A percentile compares a stretch with the other conserved stretches of the same genome.
Evolutionary conservation across 2,797 vertebrate species (phyloP).

Genomic region (Phoeniculus purpureus): DNA sequence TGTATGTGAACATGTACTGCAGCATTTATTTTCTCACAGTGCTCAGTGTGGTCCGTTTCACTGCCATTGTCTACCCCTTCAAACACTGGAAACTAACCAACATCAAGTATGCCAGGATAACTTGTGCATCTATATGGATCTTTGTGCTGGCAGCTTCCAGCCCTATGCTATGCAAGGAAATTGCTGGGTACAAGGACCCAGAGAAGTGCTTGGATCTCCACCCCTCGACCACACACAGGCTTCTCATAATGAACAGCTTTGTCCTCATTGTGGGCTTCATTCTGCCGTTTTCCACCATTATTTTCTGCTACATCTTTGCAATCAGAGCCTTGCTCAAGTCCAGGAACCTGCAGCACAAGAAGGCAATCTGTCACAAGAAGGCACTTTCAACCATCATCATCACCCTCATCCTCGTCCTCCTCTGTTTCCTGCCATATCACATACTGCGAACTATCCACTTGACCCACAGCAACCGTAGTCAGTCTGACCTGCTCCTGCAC

Average conservation of each 20-base stretch:
- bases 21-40: conserved; percentile 82
- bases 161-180: conserved; percentile 7
- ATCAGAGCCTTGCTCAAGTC: conserved; percentile 68
- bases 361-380: conserved; percentile 67
- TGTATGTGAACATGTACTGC: conserved; percentile 84
- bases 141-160: conserved; percentile 55
- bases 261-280: conserved; percentile 74
- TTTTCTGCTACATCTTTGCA: conserved; percentile 75
- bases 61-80: conserved; percentile 76
- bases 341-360: neutral
- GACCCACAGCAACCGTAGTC: neutral
- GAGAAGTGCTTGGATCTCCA: conserved; percentile 75
- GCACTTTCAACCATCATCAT: conserved; percentile 75
- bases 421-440: conserved; percentile 84
- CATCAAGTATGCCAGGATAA: conserved; percentile 49
- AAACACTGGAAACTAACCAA: conserved; percentile 47
- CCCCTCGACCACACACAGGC: neutral
- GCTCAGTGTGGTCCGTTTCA: conserved; percentile 78
- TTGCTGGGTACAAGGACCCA: neutral
- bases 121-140: conserved; percentile 74
- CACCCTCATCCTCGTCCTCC: conserved; percentile 74
- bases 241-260: conserved; percentile 71
- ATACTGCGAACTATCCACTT: conserved; percentile 76
- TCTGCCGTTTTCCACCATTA: conserved; percentile 74
- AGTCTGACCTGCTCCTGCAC: conserved; percentile 16